phyloP scores from a whole-genome alignment of 2,113 vertebrate genomes.

The Pungitius pungitius region DNA sequence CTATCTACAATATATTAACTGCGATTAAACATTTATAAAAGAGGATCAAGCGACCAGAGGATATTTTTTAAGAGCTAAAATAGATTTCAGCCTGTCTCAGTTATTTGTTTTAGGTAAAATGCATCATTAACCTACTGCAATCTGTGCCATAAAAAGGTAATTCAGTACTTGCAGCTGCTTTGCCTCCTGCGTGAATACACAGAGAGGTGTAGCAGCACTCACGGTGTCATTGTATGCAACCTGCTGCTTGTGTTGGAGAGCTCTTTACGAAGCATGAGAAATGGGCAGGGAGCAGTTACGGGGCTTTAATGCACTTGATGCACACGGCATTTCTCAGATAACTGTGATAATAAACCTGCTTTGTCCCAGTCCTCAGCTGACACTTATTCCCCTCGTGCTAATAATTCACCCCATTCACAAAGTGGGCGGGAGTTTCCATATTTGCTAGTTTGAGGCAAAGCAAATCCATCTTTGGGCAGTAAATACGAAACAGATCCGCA shows the following conservation, averaged over 20 bases:
- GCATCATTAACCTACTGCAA: not conserved
- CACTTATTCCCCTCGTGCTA: slow-evolving; percentile 66
- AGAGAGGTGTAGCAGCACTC: slow-evolving; percentile 23
- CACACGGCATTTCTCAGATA: slow-evolving; percentile 68
- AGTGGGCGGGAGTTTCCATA: not conserved
- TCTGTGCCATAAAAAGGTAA: slow-evolving; percentile 21
- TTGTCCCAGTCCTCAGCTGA: slow-evolving; percentile 55
- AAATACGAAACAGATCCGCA: not conserved
- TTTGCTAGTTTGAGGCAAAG: slow-evolving; percentile 5
- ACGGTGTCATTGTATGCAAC: slow-evolving; percentile 45
- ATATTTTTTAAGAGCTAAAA: not conserved
- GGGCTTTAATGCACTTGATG: slow-evolving; percentile 68
- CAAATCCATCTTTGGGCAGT: not conserved
- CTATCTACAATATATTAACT: not conserved
- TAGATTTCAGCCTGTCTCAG: not conserved
- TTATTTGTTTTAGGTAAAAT: slow-evolving; percentile 15
- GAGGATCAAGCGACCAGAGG: not conserved
- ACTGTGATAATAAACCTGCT: slow-evolving; percentile 54
- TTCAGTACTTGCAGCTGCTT: slow-evolving; percentile 15
- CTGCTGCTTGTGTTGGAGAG: slow-evolving; percentile 53
- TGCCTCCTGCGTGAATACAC: slow-evolving; percentile 31
- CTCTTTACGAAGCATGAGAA: slow-evolving; percentile 62
- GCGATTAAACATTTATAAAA: not conserved
- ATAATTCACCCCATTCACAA: slow-evolving; percentile 61
- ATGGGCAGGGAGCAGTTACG: slow-evolving; percentile 57